Base-by-base conservation (phyloP, 2,888 invertebrate species). In the Lasius fuliginosus region DNA sequence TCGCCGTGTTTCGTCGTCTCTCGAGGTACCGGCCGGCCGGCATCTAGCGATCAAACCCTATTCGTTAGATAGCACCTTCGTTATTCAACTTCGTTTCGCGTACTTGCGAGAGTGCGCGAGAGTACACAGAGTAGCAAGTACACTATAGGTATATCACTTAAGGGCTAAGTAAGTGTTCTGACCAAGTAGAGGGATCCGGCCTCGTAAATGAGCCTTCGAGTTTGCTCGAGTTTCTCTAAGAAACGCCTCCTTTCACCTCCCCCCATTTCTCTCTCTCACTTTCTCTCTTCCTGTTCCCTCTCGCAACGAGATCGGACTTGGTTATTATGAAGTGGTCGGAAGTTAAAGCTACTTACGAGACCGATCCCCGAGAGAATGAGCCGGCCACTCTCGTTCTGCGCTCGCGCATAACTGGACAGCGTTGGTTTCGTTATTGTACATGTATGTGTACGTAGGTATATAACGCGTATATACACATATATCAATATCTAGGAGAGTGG, bases 61-160 rank as follows among this genome's bases (percentile, higher is more conserved):
- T 86, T 88, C 74, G 84, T 90, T 93, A 91, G 86, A 89, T 94
- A 94, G 94, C 94, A 94, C 94, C 94, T 93, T 93, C 90, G 89
- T 92, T 91, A 92, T 92, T 94, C 93, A 92, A 92, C 90, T 92
- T 92, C 87, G 88, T 89, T 88, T 91, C 85, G 46, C 79, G 79
- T 73, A 73, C 73, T 56, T 62, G 81, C 69, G 82, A 77, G 85
- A 86, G 84, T 82, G 83, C 90, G 85, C 85, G 77, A 69, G 53
- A 68, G 67, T 65, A 86, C 86, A 85, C 84, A 74, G 83, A 82
- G 86, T 85, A 86, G 89, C 90, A 69, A 90, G 77, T 84, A 83
- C 77, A 85, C 87, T 68, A 84, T 86, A 53, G 9, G 53, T 53
- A 81, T 85, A 88, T 76, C 88, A 90, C 81, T 89, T 89, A 89